Base-by-base conservation (phyloP, 2,888 invertebrate species). In the Nesidiocoris tenuis region DNA sequence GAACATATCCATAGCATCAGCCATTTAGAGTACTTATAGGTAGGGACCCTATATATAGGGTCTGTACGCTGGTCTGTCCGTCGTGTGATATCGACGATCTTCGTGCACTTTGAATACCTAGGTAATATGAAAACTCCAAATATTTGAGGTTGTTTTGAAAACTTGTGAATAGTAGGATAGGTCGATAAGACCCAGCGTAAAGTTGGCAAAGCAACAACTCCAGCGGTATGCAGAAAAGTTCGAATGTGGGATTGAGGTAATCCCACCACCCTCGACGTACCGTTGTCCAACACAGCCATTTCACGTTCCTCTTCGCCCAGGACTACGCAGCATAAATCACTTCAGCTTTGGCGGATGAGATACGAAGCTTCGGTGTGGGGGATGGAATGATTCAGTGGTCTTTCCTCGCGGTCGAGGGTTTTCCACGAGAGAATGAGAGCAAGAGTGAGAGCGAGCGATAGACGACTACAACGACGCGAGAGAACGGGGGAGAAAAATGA, bases 401-500 rank as follows among this genome's bases (percentile, higher is more conserved):
- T 25, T 61, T 71, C 59, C 59, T 59, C 23, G 5, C 57, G 18
- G 59, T 17, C 59, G 17, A 59, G 59, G 59, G 17, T 39, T 39
- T 39, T 23, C 65, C n/a, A 21, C 23, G 9, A 1, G 16, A 56
- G 70, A 23, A 21, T 18, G 9, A 1, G 16, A 56, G 70, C n/a
- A 56, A 57, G 70, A 23, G 25, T n/a, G 25, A 24, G 65, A 17
- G 23, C 5, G 17, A 63, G 25, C 18, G 17, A 19, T n/a, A n/a
- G n/a, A n/a, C n/a, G n/a, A n/a, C n/a, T n/a, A n/a, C n/a, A n/a
- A n/a, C n/a, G n/a, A n/a, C 19, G 16, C 65, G 12, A 21, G n/a
- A 67, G 56, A 56, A 21, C 16, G 21, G 67, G 39, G 21, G 74
- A 74, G 74, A 74, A 74, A 74, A 74, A 74, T 74, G 74, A 74